phyloP scores from a whole-genome alignment of 2,797 vertebrate genomes.

The Taeniopygia guttata region DNA sequence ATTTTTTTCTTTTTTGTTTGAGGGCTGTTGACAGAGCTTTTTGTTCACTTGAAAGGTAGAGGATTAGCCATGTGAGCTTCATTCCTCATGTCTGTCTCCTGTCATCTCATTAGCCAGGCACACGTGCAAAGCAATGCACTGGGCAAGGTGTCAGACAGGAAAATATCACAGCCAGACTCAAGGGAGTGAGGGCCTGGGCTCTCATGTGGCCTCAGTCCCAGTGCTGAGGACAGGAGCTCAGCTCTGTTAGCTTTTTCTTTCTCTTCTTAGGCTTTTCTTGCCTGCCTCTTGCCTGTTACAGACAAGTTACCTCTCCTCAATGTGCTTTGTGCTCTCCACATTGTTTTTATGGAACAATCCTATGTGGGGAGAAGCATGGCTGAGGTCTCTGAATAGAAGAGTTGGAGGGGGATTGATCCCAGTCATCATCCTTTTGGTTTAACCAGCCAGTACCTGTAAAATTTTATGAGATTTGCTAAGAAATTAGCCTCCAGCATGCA shows the following conservation, averaged over 20 bases:
- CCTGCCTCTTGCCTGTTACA: neutral
- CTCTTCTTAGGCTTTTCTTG: neutral
- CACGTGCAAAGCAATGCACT: neutral
- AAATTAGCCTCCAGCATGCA: neutral
- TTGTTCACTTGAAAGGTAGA: conserved; percentile 62
- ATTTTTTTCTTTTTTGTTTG: conserved; percentile 49
- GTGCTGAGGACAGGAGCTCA: neutral
- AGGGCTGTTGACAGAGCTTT: conserved; percentile 53
- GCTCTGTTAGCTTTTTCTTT: neutral
- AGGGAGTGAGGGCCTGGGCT: neutral
- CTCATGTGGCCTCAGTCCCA: neutral
- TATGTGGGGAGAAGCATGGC: neutral
- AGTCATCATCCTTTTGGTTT: neutral
- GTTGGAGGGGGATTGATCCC: neutral
- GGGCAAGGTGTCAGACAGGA: neutral
- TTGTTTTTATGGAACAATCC: neutral
- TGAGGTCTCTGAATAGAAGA: neutral
- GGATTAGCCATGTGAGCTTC: conserved; percentile 53
- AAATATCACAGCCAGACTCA: neutral
- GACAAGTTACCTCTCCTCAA: neutral
- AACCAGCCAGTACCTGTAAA: neutral
- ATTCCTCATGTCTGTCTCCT: conserved; percentile 34
- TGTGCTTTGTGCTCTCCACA: neutral
- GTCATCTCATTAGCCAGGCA: conserved; percentile 4
- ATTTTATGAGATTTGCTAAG: neutral